Evolutionary conservation across 1,140 invertebrate species (phyloP), one percentile per base, ranked within the genome.

Genomic region (Tetramorium alpestre): DNA sequence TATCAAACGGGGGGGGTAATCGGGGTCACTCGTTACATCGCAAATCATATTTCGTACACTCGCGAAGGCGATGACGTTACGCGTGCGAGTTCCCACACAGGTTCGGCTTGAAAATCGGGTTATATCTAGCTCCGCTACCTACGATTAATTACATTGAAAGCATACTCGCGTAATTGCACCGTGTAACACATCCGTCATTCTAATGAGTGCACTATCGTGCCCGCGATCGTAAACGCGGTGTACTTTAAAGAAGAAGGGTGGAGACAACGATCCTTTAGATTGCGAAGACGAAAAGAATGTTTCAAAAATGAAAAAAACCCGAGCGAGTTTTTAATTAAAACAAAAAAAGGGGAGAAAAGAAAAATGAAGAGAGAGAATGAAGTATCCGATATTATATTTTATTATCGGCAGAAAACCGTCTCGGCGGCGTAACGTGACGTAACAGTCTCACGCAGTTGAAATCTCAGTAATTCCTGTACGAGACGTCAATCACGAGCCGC

Each of bases 111-210:
- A 75, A 84, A 84, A 84, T 84, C 69, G 41, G 28, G 80, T 84
- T 84, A 84, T 28, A 84, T 41, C 56, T 44, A 38, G 41, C 69
- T 69, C 44, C 44, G 25, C 54, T 82, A 82, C 67, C 80, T 82
- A 38, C 80, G 69, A 84, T 84, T 73, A 73, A 84, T 84, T 75
- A 54, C 41, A 38, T 11, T 72, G 69, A 60, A 84, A 72, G 80
- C 80, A 73, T 38, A 13, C 11, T 60, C 44, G 80, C 54, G 54
- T 64, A 75, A 75, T 62, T 82, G 65, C 51, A 82, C 54, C 41
- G 49, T 69, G 78, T 72, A 81, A 72, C 22, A 44, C 80, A 62
- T 62, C 25, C 18, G 51, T 84, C 80, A 75, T 67, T 49, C 10
- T 49, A 60, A 84, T 69, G 44, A 75, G 60, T 28, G 47, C 64